These are phyloP conservation scores for Edolisoma coerulescens DNA, from an alignment of 2,113 vertebrate genomes.

Conservation along the genomic window DNA sequence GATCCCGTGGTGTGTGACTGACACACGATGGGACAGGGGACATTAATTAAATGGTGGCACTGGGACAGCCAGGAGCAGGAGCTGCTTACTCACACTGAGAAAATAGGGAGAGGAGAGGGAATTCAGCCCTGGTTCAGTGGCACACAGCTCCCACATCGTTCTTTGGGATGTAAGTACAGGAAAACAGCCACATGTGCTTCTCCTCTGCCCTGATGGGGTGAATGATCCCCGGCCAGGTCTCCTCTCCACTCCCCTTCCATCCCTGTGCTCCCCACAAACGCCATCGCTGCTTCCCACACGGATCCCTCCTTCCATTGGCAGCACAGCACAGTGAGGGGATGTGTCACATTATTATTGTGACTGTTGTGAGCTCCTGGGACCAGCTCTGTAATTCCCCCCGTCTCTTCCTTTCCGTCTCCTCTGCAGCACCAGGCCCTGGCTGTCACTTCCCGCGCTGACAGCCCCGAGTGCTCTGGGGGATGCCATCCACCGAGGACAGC, in stretches of 20 bases:
- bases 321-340: rapidly evolving
- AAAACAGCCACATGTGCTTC: not conserved
- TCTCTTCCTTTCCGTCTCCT: not conserved
- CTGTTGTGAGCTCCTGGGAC: not conserved
- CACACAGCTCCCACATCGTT: rapidly evolving
- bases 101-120: not conserved
- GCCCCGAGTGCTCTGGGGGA: not conserved
- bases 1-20: not conserved
- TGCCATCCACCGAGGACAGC: not conserved
- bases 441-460: not conserved
- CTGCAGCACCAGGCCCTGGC: not conserved
- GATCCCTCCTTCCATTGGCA: not conserved
- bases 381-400: not conserved
- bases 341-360: not conserved
- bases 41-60: not conserved
- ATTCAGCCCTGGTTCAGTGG: not conserved
- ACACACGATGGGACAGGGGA: not conserved
- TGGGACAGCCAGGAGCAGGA: not conserved
- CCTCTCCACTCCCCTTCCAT: not conserved
- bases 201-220: not conserved
- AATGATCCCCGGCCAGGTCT: not conserved
- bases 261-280: not conserved
- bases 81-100: not conserved
- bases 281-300: rapidly evolving
- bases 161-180: not conserved